Base-by-base conservation (phyloP, 2,797 vertebrate genomes). In the Bryconaethiops microstoma region DNA sequence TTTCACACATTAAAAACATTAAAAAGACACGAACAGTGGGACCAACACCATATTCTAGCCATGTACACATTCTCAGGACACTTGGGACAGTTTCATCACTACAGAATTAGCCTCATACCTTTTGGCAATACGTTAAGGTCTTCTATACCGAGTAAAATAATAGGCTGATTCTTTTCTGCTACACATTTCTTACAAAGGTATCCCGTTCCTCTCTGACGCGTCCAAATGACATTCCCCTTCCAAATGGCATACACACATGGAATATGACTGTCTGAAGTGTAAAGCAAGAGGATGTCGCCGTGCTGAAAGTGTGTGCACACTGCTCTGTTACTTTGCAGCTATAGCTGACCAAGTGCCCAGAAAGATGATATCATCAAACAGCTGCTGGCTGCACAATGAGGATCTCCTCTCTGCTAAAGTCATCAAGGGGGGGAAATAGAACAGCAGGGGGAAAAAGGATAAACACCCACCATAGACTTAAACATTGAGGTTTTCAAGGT, bases 341-440 rank as follows among this genome's bases (percentile, higher is more conserved):
- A 67, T 67, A 71, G 63, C n/a, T 50, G 50, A 71, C 45, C 57
- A 23, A 42, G 23, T 67, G 57, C 48, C 68, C 52, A 72, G 42
- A 73, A 67, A 78, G 73, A 83, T 85, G 79, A 82, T 78, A 81
- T 84, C 83, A 83, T 80, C 62, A 67, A 78, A 77, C 55, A 80
- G 79, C 78, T 83, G 79, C 59, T 70, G 59, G 65, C 76, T 62
- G 10, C 73, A 76, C 69, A 52, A 57, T 59, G 60, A 76, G 50
- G 76, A 79, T 82, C 79, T 79, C 29, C 70, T 70, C 71, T 64
- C 77, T 85, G 82, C 40, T 86, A 83, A 69, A 86, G 76, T 84
- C 80, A 87, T 87, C 54, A 80, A 29, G n/a, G 48, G n/a, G 48
- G 65, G 42, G 62, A 83, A 84, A 77, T 29, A 69, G 60, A 76